Conservation (phyloP, 2,888 invertebrate species). For the Acrobeloides nanus region DNA sequence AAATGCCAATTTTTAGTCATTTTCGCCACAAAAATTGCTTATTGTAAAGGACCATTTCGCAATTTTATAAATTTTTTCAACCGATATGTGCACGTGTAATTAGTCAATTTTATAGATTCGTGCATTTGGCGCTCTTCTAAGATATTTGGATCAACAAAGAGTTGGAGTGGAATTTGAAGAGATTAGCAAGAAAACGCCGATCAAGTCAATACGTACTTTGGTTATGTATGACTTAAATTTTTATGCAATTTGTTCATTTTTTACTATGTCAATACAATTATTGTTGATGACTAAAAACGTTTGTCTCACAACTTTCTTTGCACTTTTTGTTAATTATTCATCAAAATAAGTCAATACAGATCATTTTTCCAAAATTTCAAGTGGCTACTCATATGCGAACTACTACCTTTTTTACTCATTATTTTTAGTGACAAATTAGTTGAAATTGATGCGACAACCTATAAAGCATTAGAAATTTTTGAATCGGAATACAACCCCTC, state of each 20-base stretch:
- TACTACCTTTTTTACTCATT: constrained; percentile 7
- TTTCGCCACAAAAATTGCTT: too few species aligned
- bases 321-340: too few species aligned
- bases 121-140: constrained; percentile 43
- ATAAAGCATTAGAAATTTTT: constrained; percentile 70
- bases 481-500: constrained; percentile 68
- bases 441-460: constrained; percentile 40
- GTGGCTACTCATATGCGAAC: too few species aligned
- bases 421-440: constrained; percentile 37
- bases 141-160: constrained; percentile 38
- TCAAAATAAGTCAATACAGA: too few species aligned
- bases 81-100: too few species aligned
- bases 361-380: too few species aligned
- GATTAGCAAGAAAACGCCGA: constrained; percentile 26
- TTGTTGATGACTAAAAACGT: not conserved
- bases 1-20: too few species aligned
- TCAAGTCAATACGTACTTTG: too few species aligned
- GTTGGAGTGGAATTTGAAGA: constrained; percentile 42
- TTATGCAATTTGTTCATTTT: constrained; percentile 20
- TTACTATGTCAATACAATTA: constrained; percentile 6
- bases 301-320: not conserved
- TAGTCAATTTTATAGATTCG: constrained; percentile 27
- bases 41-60: too few species aligned
- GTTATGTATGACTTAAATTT: too few species aligned
- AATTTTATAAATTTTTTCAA: not conserved